phyloP scores from a whole-genome alignment of 1,140 invertebrate genomes.

The Steinernema feltiae region DNA sequence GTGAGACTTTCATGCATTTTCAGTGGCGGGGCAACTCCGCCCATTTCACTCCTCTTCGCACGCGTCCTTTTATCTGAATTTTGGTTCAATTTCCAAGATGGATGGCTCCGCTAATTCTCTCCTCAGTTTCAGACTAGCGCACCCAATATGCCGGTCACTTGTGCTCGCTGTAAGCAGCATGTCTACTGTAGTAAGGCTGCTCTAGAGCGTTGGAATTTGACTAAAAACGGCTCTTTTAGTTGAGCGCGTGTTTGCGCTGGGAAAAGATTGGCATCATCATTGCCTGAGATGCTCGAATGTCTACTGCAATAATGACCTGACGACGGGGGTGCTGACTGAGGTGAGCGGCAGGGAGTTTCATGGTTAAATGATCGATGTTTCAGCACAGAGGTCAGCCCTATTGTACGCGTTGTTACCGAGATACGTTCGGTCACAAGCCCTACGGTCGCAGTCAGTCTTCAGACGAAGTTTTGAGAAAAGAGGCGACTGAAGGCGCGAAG shows the following conservation, averaged over 20 bases:
- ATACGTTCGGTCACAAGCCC: conserved; percentile 68
- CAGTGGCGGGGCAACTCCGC: too few species aligned
- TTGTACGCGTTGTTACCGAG: conserved; percentile 82
- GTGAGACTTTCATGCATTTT: too few species aligned
- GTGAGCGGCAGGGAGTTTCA: conserved; percentile 59
- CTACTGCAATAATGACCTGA: conserved; percentile 76
- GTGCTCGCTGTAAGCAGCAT: background rate
- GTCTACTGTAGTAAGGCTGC: background rate
- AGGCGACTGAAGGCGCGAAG: too few species aligned
- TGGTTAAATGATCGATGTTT: conserved; percentile 7
- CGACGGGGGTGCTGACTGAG: conserved; percentile 80
- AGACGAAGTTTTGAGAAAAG: background rate
- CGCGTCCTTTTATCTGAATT: too few species aligned
- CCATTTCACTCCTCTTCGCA: too few species aligned
- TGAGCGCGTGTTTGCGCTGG: conserved; percentile 79
- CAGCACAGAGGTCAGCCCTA: conserved; percentile 83
- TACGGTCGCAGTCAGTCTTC: conserved; percentile 38
- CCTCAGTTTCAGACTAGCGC: too few species aligned
- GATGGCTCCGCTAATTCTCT: too few species aligned
- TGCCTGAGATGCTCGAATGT: conserved; percentile 76
- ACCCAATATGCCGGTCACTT: too few species aligned
- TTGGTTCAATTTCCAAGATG: too few species aligned
- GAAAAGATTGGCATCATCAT: conserved; percentile 86
- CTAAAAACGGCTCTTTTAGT: conserved; percentile 64
- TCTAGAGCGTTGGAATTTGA: background rate